These are phyloP conservation scores for Anolis carolinensis DNA, from an alignment of 2,113 vertebrate species.

Conservation along the genomic window DNA sequence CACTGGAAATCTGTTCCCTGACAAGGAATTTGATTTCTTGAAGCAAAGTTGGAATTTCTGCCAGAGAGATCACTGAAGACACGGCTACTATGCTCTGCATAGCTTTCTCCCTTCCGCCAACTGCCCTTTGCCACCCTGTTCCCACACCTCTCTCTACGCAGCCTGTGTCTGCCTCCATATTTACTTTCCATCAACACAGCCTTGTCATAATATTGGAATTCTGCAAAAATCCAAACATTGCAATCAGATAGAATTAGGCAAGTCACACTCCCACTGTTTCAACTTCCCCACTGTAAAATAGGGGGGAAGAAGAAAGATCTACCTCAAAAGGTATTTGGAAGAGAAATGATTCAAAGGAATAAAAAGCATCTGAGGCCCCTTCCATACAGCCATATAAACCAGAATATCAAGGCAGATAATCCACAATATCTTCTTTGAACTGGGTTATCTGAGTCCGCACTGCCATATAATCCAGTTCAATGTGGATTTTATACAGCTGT, in stretches of 20 bases:
- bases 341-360: not conserved
- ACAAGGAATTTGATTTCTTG: constrained; percentile 21
- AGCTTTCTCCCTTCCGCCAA: not conserved
- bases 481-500: too few relatives aligned
- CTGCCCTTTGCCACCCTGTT: not conserved
- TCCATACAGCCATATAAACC: too few relatives aligned
- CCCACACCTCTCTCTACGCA: not conserved
- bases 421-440: too few relatives aligned
- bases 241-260: constrained; percentile 4
- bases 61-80: not conserved
- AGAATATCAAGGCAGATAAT: too few relatives aligned
- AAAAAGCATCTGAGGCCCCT: not conserved
- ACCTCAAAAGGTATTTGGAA: not conserved
- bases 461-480: too few relatives aligned
- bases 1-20: constrained; percentile 3
- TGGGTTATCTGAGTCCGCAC: too few relatives aligned
- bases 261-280: constrained; percentile 11
- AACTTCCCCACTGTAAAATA: not conserved
- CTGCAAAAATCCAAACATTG: constrained; percentile 6
- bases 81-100: not conserved
- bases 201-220: constrained; percentile 33
- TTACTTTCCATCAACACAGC: not conserved
- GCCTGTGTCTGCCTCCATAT: not conserved
- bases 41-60: not conserved
- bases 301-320: not conserved